Base-by-base conservation (phyloP, 2,113 vertebrate genomes). In the Silurus glanis region DNA sequence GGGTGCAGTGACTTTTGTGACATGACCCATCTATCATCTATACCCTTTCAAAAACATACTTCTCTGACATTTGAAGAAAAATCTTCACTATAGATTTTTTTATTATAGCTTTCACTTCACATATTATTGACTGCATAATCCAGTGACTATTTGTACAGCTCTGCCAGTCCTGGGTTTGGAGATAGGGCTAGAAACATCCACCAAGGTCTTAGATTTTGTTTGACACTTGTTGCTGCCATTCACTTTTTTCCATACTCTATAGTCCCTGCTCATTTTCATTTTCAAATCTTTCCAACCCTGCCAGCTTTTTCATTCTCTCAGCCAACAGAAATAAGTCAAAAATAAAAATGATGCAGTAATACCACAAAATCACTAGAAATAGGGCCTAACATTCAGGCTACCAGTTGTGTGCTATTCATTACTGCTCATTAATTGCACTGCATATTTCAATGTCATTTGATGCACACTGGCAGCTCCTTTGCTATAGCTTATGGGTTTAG, bases 1-100 rank as follows among this genome's bases (percentile, higher is more conserved):
- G 90, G 90, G 91, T 87, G 90, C 89, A 89, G 91, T 85, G 90
- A 89, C 86, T 84, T 78, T 78, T 25, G 61, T 23, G 14, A 64
- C 21, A 64, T 51, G 45, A 64, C 93, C 94, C 93, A 94, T 92
- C 93, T 93, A 92, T 94, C 93, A 94, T 92, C 90, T 89, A 90
- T 95, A 94, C 92, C 94, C 94, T 95, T 95, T 94, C 93, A 88
- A 93, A 94, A 94, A 95, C 91, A 94, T 90, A 91, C 91, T 90
- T 87, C 80, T 90, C 89, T 95, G 93, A 95, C 94, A 95, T 95
- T 95, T 95, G 90, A 91, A 91, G 93, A 94, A 69, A 94, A 93
- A 93, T 91, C 94, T 90, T 90, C 90, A 91, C 91, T 94, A 94
- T 95, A 91, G 94, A 95, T 95, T 93, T 93, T 93, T 94, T 94